Conservation (phyloP, 2,888 invertebrate genomes). For the Himalopsyche anomala region DNA sequence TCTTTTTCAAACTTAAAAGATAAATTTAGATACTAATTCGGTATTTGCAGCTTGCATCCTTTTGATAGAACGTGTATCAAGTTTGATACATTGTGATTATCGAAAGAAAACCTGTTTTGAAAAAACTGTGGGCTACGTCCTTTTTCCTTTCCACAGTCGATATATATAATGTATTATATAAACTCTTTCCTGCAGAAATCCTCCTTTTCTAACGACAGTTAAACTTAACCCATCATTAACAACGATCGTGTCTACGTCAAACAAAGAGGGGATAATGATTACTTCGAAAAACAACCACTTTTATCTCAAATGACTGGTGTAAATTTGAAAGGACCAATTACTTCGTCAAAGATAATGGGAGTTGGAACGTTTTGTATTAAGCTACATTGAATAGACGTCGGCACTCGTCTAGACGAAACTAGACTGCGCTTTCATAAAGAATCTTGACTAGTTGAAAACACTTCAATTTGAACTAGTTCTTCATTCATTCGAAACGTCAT, state of each 20-base stretch:
- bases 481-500: neutral
- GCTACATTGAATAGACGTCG: neutral
- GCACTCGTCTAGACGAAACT: neutral
- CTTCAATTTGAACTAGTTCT: neutral
- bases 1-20: too few relatives aligned
- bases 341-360: conserved; percentile 37
- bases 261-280: conserved; percentile 39
- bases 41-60: too few relatives aligned
- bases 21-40: too few relatives aligned
- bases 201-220: too few relatives aligned
- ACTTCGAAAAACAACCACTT: conserved; percentile 18
- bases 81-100: too few relatives aligned
- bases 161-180: too few relatives aligned
- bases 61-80: too few relatives aligned
- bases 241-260: conserved; percentile 4
- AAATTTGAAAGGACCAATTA: conserved; percentile 35
- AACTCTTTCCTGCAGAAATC: too few relatives aligned
- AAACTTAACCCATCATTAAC: too few relatives aligned
- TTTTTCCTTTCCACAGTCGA: too few relatives aligned
- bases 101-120: too few relatives aligned
- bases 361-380: neutral
- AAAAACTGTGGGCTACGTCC: too few relatives aligned
- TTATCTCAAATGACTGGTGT: conserved; percentile 38
- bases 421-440: neutral
- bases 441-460: neutral